These are phyloP conservation scores for human DNA, from an alignment of 2,113 vertebrate genomes.

Conservation along the genomic window DNA sequence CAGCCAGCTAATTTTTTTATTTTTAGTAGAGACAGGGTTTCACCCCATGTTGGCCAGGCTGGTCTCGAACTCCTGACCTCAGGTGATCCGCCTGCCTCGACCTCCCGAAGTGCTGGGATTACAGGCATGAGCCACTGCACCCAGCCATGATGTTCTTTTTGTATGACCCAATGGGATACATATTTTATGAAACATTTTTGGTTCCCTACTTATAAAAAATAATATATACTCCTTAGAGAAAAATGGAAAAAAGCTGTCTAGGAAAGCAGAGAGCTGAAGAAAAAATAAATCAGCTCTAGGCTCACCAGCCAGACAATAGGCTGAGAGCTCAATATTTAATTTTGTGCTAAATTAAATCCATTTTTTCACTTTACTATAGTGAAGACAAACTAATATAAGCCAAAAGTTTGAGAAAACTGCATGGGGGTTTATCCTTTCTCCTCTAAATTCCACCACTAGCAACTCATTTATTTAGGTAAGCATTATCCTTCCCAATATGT, in stretches of 20 bases:
- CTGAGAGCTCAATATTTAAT: slow-evolving; percentile 7
- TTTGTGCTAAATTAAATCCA: slow-evolving; percentile 9
- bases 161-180: neutral
- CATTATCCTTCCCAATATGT: neutral
- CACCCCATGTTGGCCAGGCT: no score
- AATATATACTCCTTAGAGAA: neutral
- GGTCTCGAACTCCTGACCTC: no score
- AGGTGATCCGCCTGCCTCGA: no score
- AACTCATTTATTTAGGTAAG: slow-evolving; percentile 6
- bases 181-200: neutral
- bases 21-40: no score
- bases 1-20: no score
- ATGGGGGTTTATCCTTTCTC: neutral
- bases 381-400: slow-evolving; percentile 14
- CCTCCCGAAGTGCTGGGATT: no score
- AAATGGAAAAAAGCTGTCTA: neutral
- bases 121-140: no score
- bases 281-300: neutral
- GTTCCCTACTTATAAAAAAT: slow-evolving; percentile 33
- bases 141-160: neutral
- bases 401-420: slow-evolving; percentile 1
- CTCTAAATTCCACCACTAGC: neutral
- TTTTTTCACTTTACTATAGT: neutral
- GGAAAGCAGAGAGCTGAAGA: neutral
- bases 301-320: neutral